phyloP scores from a whole-genome alignment of 2,888 invertebrate species.

The Cistogaster globosa region DNA sequence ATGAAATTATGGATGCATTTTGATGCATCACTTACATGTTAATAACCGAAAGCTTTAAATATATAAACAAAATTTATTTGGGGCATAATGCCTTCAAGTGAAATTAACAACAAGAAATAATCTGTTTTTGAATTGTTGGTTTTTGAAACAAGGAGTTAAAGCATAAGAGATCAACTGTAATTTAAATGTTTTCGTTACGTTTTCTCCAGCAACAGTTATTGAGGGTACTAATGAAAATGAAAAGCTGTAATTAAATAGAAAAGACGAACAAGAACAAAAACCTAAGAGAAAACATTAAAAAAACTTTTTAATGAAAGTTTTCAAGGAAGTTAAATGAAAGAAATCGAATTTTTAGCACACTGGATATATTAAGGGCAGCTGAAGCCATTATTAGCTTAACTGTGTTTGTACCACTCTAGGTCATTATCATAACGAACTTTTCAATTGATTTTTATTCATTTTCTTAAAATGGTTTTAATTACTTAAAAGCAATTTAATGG shows the following conservation, averaged over 20 bases:
- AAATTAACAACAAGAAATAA: constrained; percentile 60
- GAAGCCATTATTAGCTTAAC: no score
- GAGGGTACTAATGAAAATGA: constrained; percentile 64
- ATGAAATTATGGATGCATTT: constrained; percentile 37
- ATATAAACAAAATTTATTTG: constrained; percentile 51
- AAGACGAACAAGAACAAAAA: background rate
- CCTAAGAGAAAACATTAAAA: background rate
- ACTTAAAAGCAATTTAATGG: no score
- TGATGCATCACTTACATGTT: constrained; percentile 68
- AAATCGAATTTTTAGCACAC: background rate
- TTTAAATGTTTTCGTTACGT: constrained; percentile 12
- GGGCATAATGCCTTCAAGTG: constrained; percentile 60
- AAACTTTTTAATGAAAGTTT: constrained; percentile 30
- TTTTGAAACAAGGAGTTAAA: constrained; percentile 39
- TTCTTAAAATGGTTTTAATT: no score
- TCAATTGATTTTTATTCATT: no score
- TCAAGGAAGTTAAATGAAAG: constrained; percentile 13
- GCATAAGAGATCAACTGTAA: constrained; percentile 36
- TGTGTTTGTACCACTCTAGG: no score
- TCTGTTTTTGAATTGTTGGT: constrained; percentile 37
- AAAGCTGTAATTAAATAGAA: constrained; percentile 64
- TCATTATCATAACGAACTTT: no score
- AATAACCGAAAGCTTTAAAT: constrained; percentile 66
- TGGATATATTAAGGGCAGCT: no score
- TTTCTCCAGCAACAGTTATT: constrained; percentile 35